A percentile compares a stretch with the other conserved stretches of the same genome.
These are phyloP conservation scores for Phenacoccus solenopsis DNA, from an alignment of 1,140 invertebrate species.

Conservation along the genomic window DNA sequence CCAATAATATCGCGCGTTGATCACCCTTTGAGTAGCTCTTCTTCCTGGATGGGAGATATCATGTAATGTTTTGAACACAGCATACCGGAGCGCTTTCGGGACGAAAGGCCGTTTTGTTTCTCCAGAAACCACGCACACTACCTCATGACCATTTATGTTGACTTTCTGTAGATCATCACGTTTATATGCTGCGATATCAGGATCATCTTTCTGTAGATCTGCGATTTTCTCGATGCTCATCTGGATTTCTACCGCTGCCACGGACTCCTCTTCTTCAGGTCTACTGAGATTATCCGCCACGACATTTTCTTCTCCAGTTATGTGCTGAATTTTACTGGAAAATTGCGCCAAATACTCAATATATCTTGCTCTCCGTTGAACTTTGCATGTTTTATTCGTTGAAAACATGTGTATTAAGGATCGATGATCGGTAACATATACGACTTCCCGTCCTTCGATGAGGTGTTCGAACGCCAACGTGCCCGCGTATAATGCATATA, in stretches of 20 bases:
- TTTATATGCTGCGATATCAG: not conserved
- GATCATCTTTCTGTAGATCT: not conserved
- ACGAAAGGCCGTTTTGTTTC: not conserved
- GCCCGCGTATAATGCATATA: conserved; percentile 36
- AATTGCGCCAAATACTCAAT: conserved; percentile 30
- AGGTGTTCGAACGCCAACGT: conserved; percentile 35
- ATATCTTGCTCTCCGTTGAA: conserved; percentile 28
- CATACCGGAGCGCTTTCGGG: not conserved
- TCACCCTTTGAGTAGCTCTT: not conserved
- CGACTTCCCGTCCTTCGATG: conserved; percentile 33
- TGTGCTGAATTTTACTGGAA: not conserved
- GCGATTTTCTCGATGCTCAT: not conserved
- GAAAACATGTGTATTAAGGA: conserved; percentile 30
- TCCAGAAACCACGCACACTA: too few species aligned
- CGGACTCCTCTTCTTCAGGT: too few species aligned
- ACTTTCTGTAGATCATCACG: too few species aligned
- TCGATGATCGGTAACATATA: conserved; percentile 34
- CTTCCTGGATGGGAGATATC: not conserved
- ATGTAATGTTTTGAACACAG: not conserved
- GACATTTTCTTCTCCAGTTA: not conserved
- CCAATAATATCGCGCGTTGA: not conserved
- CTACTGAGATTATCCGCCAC: not conserved
- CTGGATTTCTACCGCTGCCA: not conserved
- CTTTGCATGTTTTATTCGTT: too few species aligned
- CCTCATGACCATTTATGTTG: too few species aligned